Percentiles rank a stretch among this genome's conserved stretches.
Evolutionary conservation across 2,113 vertebrate species (phyloP).

Genomic region (Charina bottae): DNA sequence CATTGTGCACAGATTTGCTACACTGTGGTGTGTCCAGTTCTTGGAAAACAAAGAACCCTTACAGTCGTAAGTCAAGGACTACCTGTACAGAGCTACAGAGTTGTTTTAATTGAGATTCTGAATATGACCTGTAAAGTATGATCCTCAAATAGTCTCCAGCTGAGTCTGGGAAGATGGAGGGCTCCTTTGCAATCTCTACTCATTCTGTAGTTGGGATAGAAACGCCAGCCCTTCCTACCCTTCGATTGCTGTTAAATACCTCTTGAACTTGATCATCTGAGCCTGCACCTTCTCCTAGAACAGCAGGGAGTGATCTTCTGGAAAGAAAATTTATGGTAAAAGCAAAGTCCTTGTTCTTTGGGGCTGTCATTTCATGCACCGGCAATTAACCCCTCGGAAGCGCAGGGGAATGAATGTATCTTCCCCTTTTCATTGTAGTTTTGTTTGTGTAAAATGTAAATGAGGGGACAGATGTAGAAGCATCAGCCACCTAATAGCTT

Average conservation of each 20-base stretch:
- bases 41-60: no score
- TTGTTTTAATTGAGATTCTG: not conserved
- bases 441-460: slow-evolving; percentile 61
- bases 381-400: slow-evolving; percentile 59
- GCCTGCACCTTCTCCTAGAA: slow-evolving; percentile 23
- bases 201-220: not conserved
- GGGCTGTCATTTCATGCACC: slow-evolving; percentile 49
- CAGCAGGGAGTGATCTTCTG: slow-evolving; percentile 43
- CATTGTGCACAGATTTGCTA: no score
- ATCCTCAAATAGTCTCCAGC: not conserved
- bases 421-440: slow-evolving; percentile 44
- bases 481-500: slow-evolving; percentile 32
- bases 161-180: slow-evolving; percentile 40
- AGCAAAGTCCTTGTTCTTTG: slow-evolving; percentile 47
- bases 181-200: not conserved
- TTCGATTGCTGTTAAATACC: slow-evolving; percentile 6
- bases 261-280: slow-evolving; percentile 16
- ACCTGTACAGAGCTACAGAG: not conserved
- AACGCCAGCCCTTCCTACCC: not conserved
- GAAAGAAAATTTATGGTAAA: slow-evolving; percentile 38
- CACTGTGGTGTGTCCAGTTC: no score
- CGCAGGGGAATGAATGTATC: slow-evolving; percentile 35
- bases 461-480: slow-evolving; percentile 41
- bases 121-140: slow-evolving; percentile 6
- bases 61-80: no score